phyloP scores from a whole-genome alignment of 2,888 invertebrate species.

The Cerastoderma edule region DNA sequence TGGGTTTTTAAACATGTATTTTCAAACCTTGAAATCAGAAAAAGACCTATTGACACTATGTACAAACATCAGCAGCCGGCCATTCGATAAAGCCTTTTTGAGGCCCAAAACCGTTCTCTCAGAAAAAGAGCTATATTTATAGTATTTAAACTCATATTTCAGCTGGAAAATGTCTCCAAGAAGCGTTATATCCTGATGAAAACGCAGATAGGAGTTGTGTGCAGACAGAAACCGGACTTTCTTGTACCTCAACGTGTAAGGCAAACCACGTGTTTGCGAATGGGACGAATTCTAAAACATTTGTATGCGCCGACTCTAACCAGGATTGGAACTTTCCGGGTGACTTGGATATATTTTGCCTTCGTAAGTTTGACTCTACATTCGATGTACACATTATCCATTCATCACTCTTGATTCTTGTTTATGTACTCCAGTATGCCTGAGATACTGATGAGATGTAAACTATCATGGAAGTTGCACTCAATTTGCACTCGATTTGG shows the following conservation, averaged over 20 bases:
- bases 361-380: slow-evolving; percentile 26
- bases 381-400: no score
- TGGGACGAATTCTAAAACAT: slow-evolving; percentile 33
- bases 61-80: no score
- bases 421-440: no score
- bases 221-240: slow-evolving; percentile 6
- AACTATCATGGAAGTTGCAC: no score
- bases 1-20: no score
- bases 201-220: slow-evolving; percentile 25
- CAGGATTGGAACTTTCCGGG: slow-evolving; percentile 15
- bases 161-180: slow-evolving; percentile 29
- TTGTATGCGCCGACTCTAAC: slow-evolving; percentile 29
- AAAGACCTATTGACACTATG: slow-evolving; percentile 7
- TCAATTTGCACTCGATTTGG: no score
- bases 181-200: slow-evolving; percentile 24
- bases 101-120: background rate
- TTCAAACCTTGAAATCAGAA: no score
- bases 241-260: slow-evolving; percentile 31
- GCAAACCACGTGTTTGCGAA: slow-evolving; percentile 25
- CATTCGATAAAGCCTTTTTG: no score
- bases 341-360: slow-evolving; percentile 24
- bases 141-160: no score
- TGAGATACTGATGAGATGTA: no score
- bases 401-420: no score
- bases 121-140: background rate